A percentile compares a stretch with the other conserved stretches of the same genome.
phyloP scores from a whole-genome alignment of 2,113 vertebrate species.

The Halcyon senegalensis region DNA sequence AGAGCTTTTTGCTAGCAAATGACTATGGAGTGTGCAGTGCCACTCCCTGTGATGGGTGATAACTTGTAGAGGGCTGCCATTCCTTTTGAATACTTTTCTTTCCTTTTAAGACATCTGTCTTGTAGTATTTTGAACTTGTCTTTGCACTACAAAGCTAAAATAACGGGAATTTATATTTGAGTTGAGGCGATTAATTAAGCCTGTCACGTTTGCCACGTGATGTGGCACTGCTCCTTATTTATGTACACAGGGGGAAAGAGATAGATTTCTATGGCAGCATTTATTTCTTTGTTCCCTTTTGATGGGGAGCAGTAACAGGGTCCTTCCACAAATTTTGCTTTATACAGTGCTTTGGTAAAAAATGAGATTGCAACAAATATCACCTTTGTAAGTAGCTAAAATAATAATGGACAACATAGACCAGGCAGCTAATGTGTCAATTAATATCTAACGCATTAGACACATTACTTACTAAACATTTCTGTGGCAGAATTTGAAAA shows the following conservation, averaged over 20 bases:
- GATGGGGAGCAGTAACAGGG: background rate
- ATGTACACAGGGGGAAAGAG: background rate
- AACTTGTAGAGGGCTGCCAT: background rate
- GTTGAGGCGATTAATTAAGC: background rate
- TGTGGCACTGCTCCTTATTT: background rate
- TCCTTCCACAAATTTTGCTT: background rate
- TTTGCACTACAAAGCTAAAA: background rate
- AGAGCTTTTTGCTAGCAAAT: background rate
- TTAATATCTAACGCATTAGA: background rate
- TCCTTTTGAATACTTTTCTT: background rate
- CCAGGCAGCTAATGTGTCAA: background rate
- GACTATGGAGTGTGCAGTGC: background rate
- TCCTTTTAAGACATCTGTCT: background rate
- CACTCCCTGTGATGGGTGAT: background rate
- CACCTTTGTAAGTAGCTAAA: constrained; percentile 28
- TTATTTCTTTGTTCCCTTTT: constrained; percentile 5
- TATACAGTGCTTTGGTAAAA: background rate
- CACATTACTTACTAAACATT: background rate
- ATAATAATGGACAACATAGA: background rate
- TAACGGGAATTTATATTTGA: background rate
- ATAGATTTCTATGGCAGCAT: background rate
- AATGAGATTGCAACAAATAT: background rate
- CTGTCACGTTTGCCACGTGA: background rate
- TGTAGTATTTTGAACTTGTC: background rate
- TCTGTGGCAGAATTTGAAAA: constrained; percentile 3